A percentile compares a stretch with the other conserved stretches of the same genome.
These are phyloP conservation scores for Echiichthys vipera DNA, from an alignment of 2,797 vertebrate genomes.

Conservation along the genomic window DNA sequence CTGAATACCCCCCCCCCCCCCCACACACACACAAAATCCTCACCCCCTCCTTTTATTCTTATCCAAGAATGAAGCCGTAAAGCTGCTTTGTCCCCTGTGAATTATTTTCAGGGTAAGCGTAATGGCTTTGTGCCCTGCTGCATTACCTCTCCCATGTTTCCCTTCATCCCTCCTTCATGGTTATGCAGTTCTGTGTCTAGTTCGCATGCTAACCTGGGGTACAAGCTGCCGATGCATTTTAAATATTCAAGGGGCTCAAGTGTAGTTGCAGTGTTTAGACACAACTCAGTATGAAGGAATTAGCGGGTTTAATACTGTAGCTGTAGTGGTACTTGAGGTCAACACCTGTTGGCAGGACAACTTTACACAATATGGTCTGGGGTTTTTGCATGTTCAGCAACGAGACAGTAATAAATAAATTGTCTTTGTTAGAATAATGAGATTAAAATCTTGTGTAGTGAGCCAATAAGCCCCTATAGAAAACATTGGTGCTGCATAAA, in stretches of 20 bases:
- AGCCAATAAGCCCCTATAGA: constrained; percentile 31
- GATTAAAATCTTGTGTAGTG: constrained; percentile 47
- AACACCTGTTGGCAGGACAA: constrained; percentile 43
- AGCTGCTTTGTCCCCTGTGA: constrained; percentile 79
- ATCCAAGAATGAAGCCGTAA: constrained; percentile 84
- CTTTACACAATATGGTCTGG: neutral
- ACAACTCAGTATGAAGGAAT: constrained; percentile 7
- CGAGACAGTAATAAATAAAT: constrained; percentile 37
- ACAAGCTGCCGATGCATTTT: constrained; percentile 50
- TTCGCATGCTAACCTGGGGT: constrained; percentile 58
- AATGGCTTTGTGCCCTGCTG: constrained; percentile 78
- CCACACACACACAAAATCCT: constrained; percentile 43
- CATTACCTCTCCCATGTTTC: constrained; percentile 73
- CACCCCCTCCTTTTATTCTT: constrained; percentile 84
- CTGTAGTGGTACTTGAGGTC: neutral
- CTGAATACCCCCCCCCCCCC: constrained; percentile 40
- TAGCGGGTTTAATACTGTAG: neutral
- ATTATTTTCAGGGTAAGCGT: constrained; percentile 81
- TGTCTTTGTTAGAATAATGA: constrained; percentile 42
- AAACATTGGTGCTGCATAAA: constrained; percentile 34
- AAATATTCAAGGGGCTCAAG: constrained; percentile 48
- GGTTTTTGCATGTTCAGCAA: constrained; percentile 31
- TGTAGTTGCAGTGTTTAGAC: constrained; percentile 25
- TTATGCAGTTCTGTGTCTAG: constrained; percentile 58
- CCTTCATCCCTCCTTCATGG: constrained; percentile 69